Evolutionary conservation across 2,888 invertebrate genomes (phyloP).

Genomic region (Phoronis australis): DNA sequence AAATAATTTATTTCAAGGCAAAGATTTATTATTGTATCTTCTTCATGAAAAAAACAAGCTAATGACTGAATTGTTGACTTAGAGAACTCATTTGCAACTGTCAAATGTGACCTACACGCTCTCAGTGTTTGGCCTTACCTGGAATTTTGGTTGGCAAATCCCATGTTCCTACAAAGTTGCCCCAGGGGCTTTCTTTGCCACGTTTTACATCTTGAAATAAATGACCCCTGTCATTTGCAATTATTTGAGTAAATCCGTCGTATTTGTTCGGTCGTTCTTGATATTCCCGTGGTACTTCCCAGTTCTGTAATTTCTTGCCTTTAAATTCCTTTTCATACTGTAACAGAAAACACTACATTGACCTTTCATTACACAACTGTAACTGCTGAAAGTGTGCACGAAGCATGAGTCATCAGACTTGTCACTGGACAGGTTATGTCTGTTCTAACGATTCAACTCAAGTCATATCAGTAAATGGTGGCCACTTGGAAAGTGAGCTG

Average conservation of each 20-base stretch:
- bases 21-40: not conserved
- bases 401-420: too few relatives aligned
- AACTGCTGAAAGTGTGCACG: too few relatives aligned
- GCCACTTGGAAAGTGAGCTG: too few relatives aligned
- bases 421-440: too few relatives aligned
- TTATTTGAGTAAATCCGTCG: constrained; percentile 39
- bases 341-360: too few relatives aligned
- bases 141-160: constrained; percentile 47
- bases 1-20: too few relatives aligned
- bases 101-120: constrained; percentile 1
- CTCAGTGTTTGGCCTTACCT: constrained; percentile 33
- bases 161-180: constrained; percentile 50
- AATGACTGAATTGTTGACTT: not conserved
- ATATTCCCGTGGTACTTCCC: constrained; percentile 34
- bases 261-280: constrained; percentile 31
- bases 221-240: constrained; percentile 44
- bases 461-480: too few relatives aligned
- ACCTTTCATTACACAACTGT: too few relatives aligned
- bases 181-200: constrained; percentile 46
- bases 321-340: constrained; percentile 48
- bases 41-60: not conserved
- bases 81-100: not conserved
- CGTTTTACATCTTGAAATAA: constrained; percentile 34
- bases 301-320: constrained; percentile 44
- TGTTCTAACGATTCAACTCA: too few relatives aligned